Evolutionary conservation across 2,797 vertebrate genomes (phyloP).

Genomic region (Odontamblyopus rebecca): DNA sequence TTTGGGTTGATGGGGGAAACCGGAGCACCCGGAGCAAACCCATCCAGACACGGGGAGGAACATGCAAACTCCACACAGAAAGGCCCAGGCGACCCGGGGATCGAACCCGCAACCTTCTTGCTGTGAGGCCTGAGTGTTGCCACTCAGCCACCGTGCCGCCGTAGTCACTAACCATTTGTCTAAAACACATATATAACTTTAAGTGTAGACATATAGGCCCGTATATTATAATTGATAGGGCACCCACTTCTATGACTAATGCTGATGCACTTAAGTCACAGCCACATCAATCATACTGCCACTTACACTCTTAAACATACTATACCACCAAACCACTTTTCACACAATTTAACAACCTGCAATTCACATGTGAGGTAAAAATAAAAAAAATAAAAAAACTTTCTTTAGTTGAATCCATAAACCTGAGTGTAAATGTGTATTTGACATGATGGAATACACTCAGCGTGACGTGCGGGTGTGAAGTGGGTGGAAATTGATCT

Average conservation of each 20-base stretch:
- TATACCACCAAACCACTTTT: constrained; percentile 6
- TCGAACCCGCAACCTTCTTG: no score
- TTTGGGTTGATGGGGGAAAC: no score
- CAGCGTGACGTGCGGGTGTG: constrained; percentile 49
- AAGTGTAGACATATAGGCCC: not conserved
- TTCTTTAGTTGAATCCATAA: constrained; percentile 26
- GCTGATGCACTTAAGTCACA: not conserved
- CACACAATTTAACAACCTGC: constrained; percentile 2
- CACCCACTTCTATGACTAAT: not conserved
- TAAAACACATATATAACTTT: not conserved
- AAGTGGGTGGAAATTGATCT: constrained; percentile 56
- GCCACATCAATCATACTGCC: constrained; percentile 19
- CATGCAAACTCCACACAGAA: no score
- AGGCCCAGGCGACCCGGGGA: no score
- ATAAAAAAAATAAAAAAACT: constrained; percentile 7
- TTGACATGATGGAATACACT: constrained; percentile 41
- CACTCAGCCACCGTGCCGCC: no score
- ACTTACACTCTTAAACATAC: constrained; percentile 6
- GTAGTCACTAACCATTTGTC: not conserved
- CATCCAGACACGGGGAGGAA: no score
- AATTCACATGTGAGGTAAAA: not conserved
- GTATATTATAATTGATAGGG: not conserved
- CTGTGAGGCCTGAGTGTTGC: no score
- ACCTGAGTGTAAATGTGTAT: constrained; percentile 39
- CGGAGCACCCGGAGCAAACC: no score